Percentiles rank a stretch among this genome's conserved stretches.
Conservation (phyloP, 2,113 vertebrate genomes). For the Oncorhynchus tshawytscha region DNA sequence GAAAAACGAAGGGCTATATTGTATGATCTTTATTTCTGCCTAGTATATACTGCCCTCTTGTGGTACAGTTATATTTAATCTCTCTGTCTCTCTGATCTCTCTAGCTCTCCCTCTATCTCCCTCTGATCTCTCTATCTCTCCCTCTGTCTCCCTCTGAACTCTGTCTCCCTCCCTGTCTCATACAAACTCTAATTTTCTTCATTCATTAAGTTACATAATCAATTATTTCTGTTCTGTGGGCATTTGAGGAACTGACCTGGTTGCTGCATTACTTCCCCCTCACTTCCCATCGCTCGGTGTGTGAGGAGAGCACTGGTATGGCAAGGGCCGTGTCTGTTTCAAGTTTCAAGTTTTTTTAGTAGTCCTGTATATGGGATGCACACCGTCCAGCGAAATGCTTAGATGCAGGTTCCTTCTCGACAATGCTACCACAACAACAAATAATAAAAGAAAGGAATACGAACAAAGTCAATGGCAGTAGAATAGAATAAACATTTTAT, state of each 20-base stretch:
- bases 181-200: neutral
- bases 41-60: neutral
- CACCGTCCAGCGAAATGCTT: no score
- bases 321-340: neutral
- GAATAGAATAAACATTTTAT: no score
- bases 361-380: no score
- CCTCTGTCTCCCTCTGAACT: neutral
- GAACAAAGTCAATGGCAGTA: no score
- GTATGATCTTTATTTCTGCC: neutral
- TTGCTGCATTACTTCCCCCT: conserved; percentile 5
- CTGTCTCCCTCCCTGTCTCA: conserved; percentile 2
- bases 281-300: neutral
- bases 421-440: no score
- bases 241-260: conserved; percentile 5
- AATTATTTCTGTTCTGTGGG: conserved; percentile 13
- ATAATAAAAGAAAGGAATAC: no score
- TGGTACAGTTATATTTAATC: neutral
- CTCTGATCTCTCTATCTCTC: no score
- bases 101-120: no score
- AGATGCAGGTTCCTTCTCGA: no score
- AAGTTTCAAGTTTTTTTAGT: neutral
- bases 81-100: neutral
- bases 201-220: conserved; percentile 9
- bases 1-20: no score
- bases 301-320: neutral